These are phyloP conservation scores for Manduca sexta DNA, from an alignment of 1,140 invertebrate species.

Conservation along the genomic window DNA sequence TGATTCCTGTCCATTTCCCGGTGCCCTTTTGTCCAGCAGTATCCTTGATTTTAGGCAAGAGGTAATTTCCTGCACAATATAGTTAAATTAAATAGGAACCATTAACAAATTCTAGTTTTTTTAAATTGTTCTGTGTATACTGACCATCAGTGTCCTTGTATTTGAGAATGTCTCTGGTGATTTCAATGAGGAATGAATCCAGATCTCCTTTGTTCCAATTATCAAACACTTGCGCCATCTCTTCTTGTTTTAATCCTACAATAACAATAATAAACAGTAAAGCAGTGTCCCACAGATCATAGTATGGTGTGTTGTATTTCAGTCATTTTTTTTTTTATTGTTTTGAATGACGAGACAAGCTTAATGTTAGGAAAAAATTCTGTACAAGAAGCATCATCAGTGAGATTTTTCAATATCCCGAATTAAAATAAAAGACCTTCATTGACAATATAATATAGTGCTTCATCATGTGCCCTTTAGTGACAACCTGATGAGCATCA, in stretches of 20 bases:
- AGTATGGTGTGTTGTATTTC: too few relatives aligned
- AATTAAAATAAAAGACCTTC: too few relatives aligned
- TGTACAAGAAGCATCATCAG: too few relatives aligned
- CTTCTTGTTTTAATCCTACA: constrained; percentile 79
- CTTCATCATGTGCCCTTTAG: too few relatives aligned
- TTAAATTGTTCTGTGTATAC: background rate
- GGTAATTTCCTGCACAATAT: constrained; percentile 69
- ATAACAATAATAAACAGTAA: background rate
- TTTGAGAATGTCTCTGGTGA: constrained; percentile 96
- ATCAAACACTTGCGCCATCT: constrained; percentile 94
- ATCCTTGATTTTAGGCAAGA: constrained; percentile 96
- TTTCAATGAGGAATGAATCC: constrained; percentile 99
- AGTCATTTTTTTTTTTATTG: too few relatives aligned
- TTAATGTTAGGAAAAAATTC: too few relatives aligned
- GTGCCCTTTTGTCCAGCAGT: constrained; percentile 99
- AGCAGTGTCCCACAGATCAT: too few relatives aligned
- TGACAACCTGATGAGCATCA: too few relatives aligned
- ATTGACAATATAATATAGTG: too few relatives aligned
- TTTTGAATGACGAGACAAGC: too few relatives aligned
- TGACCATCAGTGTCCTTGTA: constrained; percentile 90
- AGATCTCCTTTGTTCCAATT: constrained; percentile 98
- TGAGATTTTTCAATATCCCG: too few relatives aligned
- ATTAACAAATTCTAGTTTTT: background rate
- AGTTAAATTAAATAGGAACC: background rate
- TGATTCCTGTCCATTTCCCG: constrained; percentile 99